Evolutionary conservation across 2,888 invertebrate genomes (phyloP), one percentile per base, ranked within the genome.

Genomic region (Leucozona laternaria): DNA sequence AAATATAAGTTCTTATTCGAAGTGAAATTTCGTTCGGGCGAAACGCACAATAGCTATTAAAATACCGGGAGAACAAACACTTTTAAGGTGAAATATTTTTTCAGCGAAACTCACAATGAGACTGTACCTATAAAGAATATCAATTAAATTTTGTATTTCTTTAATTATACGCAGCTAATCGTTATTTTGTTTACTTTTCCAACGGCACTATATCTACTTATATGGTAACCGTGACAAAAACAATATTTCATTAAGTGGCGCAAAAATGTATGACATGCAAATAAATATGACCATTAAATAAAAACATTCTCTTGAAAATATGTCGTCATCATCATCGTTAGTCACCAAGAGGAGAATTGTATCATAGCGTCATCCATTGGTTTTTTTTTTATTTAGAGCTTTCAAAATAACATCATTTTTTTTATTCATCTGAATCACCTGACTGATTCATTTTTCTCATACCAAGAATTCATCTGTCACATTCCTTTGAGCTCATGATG

Each of bases 271-370:
- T 15, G 55, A 55, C 57, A 28, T 22, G 28, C 64, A 37, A 31
- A 60, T 31, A 34, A 53, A 28, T 4, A 72, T 22, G 50, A 60
- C 64, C 45, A 31, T 40, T 7, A 17, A 17, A 37, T 31, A 11
- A 22, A 43, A 53, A 43, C 43, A 43, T 43, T n/a, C 43, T 43
- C 2, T 53, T 43, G 10, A 60, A 13, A 40, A 31, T 34, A 17
- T 66, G 50, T 62, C 73, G 77, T 81, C 85, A 78, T 78, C 55
- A 48, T 13, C 17, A 34, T 78, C 64, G 28, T 78, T 75, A 85
- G 81, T 85, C 85, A 85, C 58, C 80, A 15, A 22, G 28, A 64
- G 31, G 10, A 48, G 6, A 8, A 31, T 57, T 80, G 34, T 17
- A 62, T 22, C 37, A 66, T 78, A 34, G 60, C 72, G 85, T 85